Evolutionary conservation across 2,888 invertebrate species (phyloP), one percentile per base, ranked within the genome.

Genomic region (Eupithecia dodoneata): DNA sequence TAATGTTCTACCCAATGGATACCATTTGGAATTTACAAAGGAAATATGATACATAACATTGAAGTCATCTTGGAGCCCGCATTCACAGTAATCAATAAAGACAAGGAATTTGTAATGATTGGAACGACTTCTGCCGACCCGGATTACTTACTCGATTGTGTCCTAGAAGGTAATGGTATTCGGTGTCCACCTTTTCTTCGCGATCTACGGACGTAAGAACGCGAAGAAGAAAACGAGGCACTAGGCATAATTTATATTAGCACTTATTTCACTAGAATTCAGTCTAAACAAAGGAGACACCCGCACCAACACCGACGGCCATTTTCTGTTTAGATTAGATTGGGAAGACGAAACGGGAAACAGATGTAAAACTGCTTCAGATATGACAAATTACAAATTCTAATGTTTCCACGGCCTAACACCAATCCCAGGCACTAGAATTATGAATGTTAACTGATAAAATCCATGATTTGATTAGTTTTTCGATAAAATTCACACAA

Each of bases 151-250:
- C 97, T 97, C 94, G 97, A 97, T 95, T 97, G 97, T 91, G 97
- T 97, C 95, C 97, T 96, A 88, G 97, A 97, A 90, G 97, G 97
- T 93, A 97, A 95, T 87, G 97, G 97, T 93, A 97, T 97, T 92
- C 98, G 97, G 95, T 98, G 98, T 88, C 97, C 97, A 93, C 97
- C 98, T 97, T 98, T 98, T 96, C 98, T 97, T 93, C 98, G 97
- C 93, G 98, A 98, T 96, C 98, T 97, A 95, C 98, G 97, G 91
- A 98, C 97, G 96, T 98, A 98, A 95, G 98, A 97, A 96, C 98
- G 97, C 95, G 98, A 97, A 95, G 98, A 98, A 93, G 98, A 98
- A 96, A 98, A 98, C 94, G 98, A 98, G 96, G 98, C 98, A 96
- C 98, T 98, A 96, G 98, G 98, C 98, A 98, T 98, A 96, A 97